Base-by-base conservation (phyloP, 2,888 invertebrate genomes). In the Odontocerum albicorne region DNA sequence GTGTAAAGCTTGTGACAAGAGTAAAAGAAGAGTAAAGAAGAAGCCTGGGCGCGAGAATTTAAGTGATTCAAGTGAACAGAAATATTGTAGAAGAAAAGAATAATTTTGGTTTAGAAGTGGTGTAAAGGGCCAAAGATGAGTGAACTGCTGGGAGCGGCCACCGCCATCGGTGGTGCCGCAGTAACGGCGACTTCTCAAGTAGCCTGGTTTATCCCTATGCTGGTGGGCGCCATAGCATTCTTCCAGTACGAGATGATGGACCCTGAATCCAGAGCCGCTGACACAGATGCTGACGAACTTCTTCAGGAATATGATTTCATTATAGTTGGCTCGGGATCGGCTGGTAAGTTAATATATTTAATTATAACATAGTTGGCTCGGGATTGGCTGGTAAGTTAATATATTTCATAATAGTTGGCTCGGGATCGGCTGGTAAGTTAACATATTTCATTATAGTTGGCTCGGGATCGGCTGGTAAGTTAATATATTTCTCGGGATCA, bases 241-340 rank as follows among this genome's bases (percentile, higher is more conserved):
- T 92, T 90, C 70, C 90, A 92, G 68, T 91, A 86, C 69, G 92
- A 92, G 65, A 82, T 87, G 59, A 82, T 88, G 67, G 92, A 92
- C 69, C 91, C 90, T 0, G 92, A 92, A 68, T 87, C 88, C 0
- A 78, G 86, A 49, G 86, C 88, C 0, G 85, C 86, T n/a, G 84
- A 90, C 63, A 77, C 88, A 32, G 79, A 82, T 0, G 82, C 86
- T 4, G 82, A 83, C 13, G 73, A 81, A 21, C 70, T 92, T 43
- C 70, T 84, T 17, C 79, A 82, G 0, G 80, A 85, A 32, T 92
- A 92, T 65, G 91, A 94, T 71, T 94, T 93, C 66, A 90, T 94
- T 63, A 77, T 92, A 49, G 83, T 94, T 21, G 94, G 94, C 1
- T 88, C 87, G 0, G 93, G 94, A 8, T 93, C 93, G 1, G 92